phyloP scores from a whole-genome alignment of 1,140 invertebrate genomes.

The Danaus plexippus region DNA sequence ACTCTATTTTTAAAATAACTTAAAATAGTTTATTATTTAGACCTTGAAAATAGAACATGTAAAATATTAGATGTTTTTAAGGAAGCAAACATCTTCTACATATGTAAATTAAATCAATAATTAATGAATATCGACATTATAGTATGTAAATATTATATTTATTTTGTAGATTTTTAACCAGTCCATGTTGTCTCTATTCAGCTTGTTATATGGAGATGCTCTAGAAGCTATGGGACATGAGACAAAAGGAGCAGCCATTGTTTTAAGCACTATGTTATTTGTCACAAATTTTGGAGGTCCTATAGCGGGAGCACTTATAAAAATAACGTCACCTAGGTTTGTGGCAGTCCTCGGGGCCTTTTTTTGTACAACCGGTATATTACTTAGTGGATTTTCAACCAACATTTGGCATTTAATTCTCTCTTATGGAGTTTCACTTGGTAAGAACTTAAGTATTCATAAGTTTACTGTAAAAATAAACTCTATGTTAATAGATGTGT shows the following conservation, averaged over 20 bases:
- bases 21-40: no score
- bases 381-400: slow-evolving; percentile 75
- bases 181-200: slow-evolving; percentile 80
- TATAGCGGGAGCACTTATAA: slow-evolving; percentile 77
- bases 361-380: slow-evolving; percentile 74
- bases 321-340: slow-evolving; percentile 75
- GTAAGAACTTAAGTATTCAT: slow-evolving; percentile 49
- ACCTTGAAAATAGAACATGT: no score
- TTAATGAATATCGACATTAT: no score
- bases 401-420: slow-evolving; percentile 76
- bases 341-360: slow-evolving; percentile 75
- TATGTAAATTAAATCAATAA: no score
- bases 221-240: slow-evolving; percentile 74
- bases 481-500: slow-evolving; percentile 11
- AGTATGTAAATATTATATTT: neutral
- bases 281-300: slow-evolving; percentile 80
- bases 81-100: no score
- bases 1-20: no score
- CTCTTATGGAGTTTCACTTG: slow-evolving; percentile 78
- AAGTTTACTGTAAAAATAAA: slow-evolving; percentile 3
- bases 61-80: no score
- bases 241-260: slow-evolving; percentile 79
- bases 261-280: slow-evolving; percentile 78
- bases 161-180: slow-evolving; percentile 78
- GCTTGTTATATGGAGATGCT: slow-evolving; percentile 78